phyloP scores from a whole-genome alignment of 2,113 vertebrate species.

The Saguinus imperator region DNA sequence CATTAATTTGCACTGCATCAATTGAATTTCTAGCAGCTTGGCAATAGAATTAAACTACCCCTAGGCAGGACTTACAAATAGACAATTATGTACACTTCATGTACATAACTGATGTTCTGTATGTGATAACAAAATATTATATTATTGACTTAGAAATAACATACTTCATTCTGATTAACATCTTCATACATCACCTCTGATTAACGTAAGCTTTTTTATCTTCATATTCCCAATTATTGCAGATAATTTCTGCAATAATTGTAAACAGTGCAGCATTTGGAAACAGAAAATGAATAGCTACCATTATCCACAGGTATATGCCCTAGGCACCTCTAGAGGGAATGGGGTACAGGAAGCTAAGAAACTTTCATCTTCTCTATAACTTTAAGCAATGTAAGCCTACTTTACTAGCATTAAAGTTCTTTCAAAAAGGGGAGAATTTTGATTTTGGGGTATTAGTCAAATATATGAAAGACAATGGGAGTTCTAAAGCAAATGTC shows the following conservation, averaged over 20 bases:
- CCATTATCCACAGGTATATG: neutral
- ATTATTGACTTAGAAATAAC: constrained; percentile 39
- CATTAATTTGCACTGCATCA: constrained; percentile 78
- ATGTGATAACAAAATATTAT: constrained; percentile 71
- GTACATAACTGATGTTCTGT: constrained; percentile 61
- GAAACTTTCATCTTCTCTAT: neutral
- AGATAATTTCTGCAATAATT: constrained; percentile 32
- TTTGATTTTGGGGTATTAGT: neutral
- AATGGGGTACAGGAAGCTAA: neutral
- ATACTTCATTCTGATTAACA: neutral
- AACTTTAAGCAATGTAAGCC: neutral
- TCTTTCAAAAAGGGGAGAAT: neutral
- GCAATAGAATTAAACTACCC: constrained; percentile 72
- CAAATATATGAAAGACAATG: neutral
- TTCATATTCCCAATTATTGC: neutral
- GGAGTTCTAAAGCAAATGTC: neutral
- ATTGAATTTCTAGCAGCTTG: constrained; percentile 78
- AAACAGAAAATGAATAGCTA: constrained; percentile 13
- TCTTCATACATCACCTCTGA: constrained; percentile 12
- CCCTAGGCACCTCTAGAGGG: neutral
- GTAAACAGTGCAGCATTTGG: neutral
- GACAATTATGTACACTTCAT: constrained; percentile 68
- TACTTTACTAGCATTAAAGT: neutral
- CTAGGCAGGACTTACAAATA: constrained; percentile 61
- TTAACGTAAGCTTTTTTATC: constrained; percentile 28